Conservation (phyloP, 2,113 vertebrate species). For the Lycocorax pyrrhopterus region DNA sequence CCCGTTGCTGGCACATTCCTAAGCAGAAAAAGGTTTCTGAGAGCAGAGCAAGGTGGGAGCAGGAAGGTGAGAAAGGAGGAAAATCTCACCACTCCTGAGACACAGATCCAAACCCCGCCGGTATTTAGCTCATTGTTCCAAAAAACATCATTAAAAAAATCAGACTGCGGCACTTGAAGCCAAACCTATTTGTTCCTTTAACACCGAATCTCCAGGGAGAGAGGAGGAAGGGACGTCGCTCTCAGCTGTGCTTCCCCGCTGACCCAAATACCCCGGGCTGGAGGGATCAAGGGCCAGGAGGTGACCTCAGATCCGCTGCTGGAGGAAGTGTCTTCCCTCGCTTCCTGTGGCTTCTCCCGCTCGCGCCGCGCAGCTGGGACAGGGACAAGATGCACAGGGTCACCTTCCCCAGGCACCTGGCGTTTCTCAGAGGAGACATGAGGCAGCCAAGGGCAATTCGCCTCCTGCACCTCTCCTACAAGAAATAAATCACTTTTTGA, state of each 20-base stretch:
- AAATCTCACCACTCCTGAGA: not conserved
- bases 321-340: conserved; percentile 57
- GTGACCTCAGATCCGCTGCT: conserved; percentile 51
- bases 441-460: not conserved
- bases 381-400: not conserved
- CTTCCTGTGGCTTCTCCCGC: conserved; percentile 47
- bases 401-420: not conserved
- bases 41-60: not conserved
- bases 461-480: not conserved
- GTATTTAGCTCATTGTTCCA: conserved; percentile 14
- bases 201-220: conserved; percentile 1
- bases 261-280: conserved; percentile 47
- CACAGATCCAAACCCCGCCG: not conserved
- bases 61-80: conserved; percentile 2
- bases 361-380: not conserved
- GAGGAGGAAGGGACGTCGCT: conserved; percentile 36
- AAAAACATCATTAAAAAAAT: conserved; percentile 1
- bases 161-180: not conserved
- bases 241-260: conserved; percentile 44
- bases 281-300: conserved; percentile 47
- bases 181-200: conserved; percentile 48
- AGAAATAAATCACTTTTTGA: not conserved
- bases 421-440: not conserved
- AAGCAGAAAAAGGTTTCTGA: not conserved
- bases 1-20: not conserved